These are phyloP conservation scores for Mesoclemmys tuberculata DNA, from an alignment of 2,113 vertebrate genomes.

Conservation along the genomic window DNA sequence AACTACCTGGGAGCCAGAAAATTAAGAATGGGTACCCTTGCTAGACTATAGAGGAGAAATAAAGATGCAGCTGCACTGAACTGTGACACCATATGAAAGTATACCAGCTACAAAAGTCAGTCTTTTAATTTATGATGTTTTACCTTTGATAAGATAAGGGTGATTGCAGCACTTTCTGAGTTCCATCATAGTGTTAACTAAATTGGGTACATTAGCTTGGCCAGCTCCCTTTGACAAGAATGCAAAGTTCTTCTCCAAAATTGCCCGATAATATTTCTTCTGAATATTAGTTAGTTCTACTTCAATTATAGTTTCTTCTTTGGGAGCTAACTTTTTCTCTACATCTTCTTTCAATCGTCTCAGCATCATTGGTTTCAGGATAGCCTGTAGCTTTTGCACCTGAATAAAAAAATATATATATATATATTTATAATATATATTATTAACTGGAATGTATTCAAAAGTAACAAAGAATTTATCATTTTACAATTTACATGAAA, in stretches of 20 bases:
- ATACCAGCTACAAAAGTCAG: neutral
- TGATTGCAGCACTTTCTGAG: constrained; percentile 99
- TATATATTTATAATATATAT: neutral
- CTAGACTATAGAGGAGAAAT: neutral
- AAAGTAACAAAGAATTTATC: neutral
- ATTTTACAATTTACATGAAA: fast-evolving
- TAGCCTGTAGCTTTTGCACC: constrained; percentile 98
- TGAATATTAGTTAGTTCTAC: constrained; percentile 99
- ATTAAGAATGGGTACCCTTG: neutral
- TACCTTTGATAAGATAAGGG: constrained; percentile 99
- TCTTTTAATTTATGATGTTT: neutral
- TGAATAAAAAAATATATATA: constrained; percentile 75
- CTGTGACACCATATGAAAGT: neutral
- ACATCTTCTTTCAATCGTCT: constrained; percentile 97
- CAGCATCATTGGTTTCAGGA: constrained; percentile 99
- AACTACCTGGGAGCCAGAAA: neutral
- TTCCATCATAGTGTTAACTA: constrained; percentile 99
- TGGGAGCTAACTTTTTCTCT: constrained; percentile 97
- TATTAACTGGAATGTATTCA: neutral
- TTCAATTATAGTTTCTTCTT: constrained; percentile 99
- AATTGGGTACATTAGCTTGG: constrained; percentile 95
- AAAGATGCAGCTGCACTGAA: neutral
- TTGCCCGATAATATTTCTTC: constrained; percentile 98
- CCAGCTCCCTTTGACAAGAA: constrained; percentile 98
- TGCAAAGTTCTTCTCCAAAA: constrained; percentile 97